Percentiles rank a stretch among this genome's conserved stretches.
phyloP scores from a whole-genome alignment of 2,797 vertebrate species.

The Cetoscarus ocellatus region DNA sequence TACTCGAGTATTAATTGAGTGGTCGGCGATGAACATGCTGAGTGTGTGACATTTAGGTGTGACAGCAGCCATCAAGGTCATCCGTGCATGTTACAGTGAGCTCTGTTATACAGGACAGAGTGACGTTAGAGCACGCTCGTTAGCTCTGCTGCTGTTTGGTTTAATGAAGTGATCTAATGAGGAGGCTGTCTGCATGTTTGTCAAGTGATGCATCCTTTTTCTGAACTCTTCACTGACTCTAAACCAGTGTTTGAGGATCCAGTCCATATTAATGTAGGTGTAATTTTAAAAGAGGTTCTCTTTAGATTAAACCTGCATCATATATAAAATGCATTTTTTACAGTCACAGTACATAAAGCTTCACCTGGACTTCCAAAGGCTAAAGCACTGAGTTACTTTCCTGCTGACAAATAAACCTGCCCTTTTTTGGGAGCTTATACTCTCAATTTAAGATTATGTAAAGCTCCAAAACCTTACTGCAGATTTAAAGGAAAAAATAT shows the following conservation, averaged over 20 bases:
- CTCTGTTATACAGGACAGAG: background rate
- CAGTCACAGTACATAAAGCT: too few relatives aligned
- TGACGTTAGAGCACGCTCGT: slow-evolving; percentile 4
- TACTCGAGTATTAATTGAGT: slow-evolving; percentile 33
- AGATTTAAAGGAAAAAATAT: too few relatives aligned
- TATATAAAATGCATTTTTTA: too few relatives aligned
- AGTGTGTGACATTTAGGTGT: slow-evolving; percentile 53
- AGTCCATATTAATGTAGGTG: too few relatives aligned
- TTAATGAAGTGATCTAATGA: background rate
- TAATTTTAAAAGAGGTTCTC: too few relatives aligned
- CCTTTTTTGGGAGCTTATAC: too few relatives aligned
- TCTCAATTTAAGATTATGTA: too few relatives aligned
- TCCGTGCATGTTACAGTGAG: slow-evolving; percentile 12
- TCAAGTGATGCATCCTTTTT: background rate
- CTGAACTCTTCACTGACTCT: background rate
- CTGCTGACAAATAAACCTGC: too few relatives aligned
- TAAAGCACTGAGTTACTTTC: too few relatives aligned
- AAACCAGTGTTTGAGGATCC: background rate
- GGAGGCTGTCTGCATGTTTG: background rate
- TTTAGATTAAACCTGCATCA: too few relatives aligned
- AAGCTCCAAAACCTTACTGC: too few relatives aligned
- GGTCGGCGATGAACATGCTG: slow-evolving; percentile 35
- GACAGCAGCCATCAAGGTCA: slow-evolving; percentile 24
- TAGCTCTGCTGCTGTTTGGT: background rate
- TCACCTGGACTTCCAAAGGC: too few relatives aligned